A percentile compares a stretch with the other conserved stretches of the same genome.
Conservation (phyloP, 2,888 invertebrate genomes). For the Lithophane semibrunnea region DNA sequence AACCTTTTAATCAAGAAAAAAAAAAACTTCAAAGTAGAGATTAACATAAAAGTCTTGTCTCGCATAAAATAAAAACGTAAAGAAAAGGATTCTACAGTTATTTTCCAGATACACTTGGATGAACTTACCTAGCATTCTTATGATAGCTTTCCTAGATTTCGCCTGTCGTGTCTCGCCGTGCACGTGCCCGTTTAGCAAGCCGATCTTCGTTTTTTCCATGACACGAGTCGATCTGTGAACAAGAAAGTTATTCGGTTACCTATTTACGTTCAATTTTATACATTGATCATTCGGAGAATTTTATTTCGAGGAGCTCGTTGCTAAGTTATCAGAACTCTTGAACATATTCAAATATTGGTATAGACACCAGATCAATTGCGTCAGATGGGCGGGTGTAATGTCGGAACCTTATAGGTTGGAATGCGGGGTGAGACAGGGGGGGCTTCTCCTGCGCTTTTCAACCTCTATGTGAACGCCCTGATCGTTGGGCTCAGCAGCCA, state of each 20-base stretch:
- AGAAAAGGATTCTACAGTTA: neutral
- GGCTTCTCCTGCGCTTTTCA: too few relatives aligned
- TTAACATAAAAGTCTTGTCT: neutral
- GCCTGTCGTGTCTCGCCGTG: slow-evolving; percentile 93
- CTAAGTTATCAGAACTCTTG: too few relatives aligned
- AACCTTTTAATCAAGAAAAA: neutral
- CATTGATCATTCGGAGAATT: neutral
- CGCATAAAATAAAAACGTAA: too few relatives aligned
- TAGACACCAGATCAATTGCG: too few relatives aligned
- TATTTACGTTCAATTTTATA: neutral
- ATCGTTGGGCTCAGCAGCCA: too few relatives aligned
- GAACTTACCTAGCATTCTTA: slow-evolving; percentile 94
- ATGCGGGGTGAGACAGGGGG: too few relatives aligned
- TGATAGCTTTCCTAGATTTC: slow-evolving; percentile 93
- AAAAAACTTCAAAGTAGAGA: neutral
- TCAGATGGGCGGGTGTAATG: too few relatives aligned
- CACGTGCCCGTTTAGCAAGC: slow-evolving; percentile 90
- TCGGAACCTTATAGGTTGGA: too few relatives aligned
- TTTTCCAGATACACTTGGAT: neutral
- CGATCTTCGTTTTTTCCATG: slow-evolving; percentile 82
- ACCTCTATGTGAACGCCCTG: too few relatives aligned
- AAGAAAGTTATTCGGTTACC: neutral
- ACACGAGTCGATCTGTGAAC: slow-evolving; percentile 80
- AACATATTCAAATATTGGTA: too few relatives aligned
- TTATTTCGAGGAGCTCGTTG: too few relatives aligned